phyloP scores from a whole-genome alignment of 2,797 vertebrate species.

The Labroides dimidiatus region DNA sequence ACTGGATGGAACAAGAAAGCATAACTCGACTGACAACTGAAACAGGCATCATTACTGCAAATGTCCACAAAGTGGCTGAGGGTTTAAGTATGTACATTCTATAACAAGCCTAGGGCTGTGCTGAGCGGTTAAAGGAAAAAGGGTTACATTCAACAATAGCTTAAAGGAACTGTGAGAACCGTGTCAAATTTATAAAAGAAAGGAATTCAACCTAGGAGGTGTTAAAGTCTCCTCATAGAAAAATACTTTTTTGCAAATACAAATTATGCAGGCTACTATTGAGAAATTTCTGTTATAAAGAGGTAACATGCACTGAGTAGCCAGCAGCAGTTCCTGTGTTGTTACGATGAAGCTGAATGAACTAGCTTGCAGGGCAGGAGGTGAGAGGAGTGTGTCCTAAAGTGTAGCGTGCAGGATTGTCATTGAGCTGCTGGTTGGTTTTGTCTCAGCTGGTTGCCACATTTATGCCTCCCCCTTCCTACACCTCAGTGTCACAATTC shows the following conservation, averaged over 20 bases:
- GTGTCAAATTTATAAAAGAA: constrained; percentile 47
- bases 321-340: constrained; percentile 61
- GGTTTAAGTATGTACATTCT: constrained; percentile 78
- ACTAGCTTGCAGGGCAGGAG: constrained; percentile 58
- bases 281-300: constrained; percentile 47
- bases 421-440: constrained; percentile 80
- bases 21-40: constrained; percentile 43
- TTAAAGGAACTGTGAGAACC: constrained; percentile 62
- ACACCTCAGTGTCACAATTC: constrained; percentile 62
- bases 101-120: constrained; percentile 64
- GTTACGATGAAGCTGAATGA: constrained; percentile 53
- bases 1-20: constrained; percentile 40
- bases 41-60: constrained; percentile 59
- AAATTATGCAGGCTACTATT: constrained; percentile 63
- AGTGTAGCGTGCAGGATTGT: constrained; percentile 87
- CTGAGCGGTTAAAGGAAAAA: constrained; percentile 60
- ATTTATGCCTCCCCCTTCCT: constrained; percentile 53
- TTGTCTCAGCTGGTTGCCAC: constrained; percentile 76
- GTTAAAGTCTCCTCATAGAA: constrained; percentile 60
- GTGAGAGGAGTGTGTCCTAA: constrained; percentile 78
- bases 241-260: constrained; percentile 66
- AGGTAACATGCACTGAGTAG: constrained; percentile 63
- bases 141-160: constrained; percentile 81
- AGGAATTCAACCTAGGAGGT: constrained; percentile 61
- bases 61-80: constrained; percentile 52